Conservation (phyloP, 2,113 vertebrate species). For the Colistium nudipinnis region DNA sequence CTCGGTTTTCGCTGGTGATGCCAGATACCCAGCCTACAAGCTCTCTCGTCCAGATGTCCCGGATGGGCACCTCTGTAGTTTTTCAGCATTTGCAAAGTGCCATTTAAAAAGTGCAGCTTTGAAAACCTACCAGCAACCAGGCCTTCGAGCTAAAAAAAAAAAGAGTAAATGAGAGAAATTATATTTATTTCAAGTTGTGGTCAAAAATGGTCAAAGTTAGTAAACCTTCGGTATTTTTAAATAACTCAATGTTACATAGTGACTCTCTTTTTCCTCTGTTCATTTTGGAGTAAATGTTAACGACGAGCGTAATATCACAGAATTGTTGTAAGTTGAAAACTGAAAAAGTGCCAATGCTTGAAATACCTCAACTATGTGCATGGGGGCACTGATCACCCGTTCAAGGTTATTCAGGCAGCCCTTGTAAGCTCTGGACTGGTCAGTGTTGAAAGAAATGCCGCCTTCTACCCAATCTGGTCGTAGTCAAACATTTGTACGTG, state of each 20-base stretch:
- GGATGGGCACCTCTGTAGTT: conserved; percentile 65
- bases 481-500: conserved; percentile 43
- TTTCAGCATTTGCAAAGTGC: conserved; percentile 81
- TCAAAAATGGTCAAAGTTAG: conserved; percentile 50
- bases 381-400: conserved; percentile 67
- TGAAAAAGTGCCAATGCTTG: conserved; percentile 80
- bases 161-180: conserved; percentile 47
- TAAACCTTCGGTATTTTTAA: conserved; percentile 56
- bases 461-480: conserved; percentile 64
- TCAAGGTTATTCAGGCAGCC: conserved; percentile 66
- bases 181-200: conserved; percentile 56
- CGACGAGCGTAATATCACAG: conserved; percentile 52
- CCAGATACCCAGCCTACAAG: conserved; percentile 37
- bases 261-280: conserved; percentile 26
- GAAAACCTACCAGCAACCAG: conserved; percentile 80
- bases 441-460: conserved; percentile 69
- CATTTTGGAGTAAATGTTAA: conserved; percentile 48
- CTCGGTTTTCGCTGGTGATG: conserved; percentile 53
- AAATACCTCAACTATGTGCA: conserved; percentile 82
- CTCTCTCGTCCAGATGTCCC: conserved; percentile 51
- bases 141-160: conserved; percentile 68
- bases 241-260: conserved; percentile 36
- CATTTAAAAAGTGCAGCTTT: conserved; percentile 82
- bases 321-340: conserved; percentile 62
- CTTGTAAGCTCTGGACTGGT: conserved; percentile 69